Base-by-base conservation (phyloP, 2,888 invertebrate species). In the Andricus quercusramuli region DNA sequence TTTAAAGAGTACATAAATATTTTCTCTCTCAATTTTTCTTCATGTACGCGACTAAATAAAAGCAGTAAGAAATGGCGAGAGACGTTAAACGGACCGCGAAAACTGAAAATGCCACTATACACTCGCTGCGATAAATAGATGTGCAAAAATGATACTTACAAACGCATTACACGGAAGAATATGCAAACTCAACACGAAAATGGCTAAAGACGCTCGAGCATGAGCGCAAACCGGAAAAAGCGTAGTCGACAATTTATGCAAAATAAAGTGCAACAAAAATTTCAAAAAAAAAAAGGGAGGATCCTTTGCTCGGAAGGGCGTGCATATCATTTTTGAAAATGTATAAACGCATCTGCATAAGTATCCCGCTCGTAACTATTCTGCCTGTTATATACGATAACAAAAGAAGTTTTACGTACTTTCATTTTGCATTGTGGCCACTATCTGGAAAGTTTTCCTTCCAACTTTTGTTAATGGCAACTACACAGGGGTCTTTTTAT, bases 351-450 rank as follows among this genome's bases (percentile, higher is more conserved):
- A 41, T 67, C 66, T 66, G 66, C 66, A 66, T 37, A 67, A 20
- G 67, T 29, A 29, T 64, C 17, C 2, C 29, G 29, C n/a, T 67
- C 41, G 11, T 67, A 67, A 67, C n/a, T 67, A 37, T 67, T 67
- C 37, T 67, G 6, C 15, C 29, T 64, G 64, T 15, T 59, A 59
- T 51, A 51, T 25, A 17, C 15, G 70, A 74, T 74, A 74, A 74
- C 70, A 74, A 74, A 74, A 74, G 56, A 74, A 74, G 70, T 74
- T 74, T 32, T 56, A 56, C 32, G 56, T 74, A 74, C 74, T 59
- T 74, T 74, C 74, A 74, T 74, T 74, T 74, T 56, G 32, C 74
- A 74, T 74, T 74, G 74, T 74, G 74, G 74, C 56, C 56, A 56
- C 56, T 74, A 74, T 56, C 74, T 59, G 74, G 56, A 74, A 74